Conservation (phyloP, 2,888 invertebrate genomes). For the Pseudococcus jackbeardsleyi region DNA sequence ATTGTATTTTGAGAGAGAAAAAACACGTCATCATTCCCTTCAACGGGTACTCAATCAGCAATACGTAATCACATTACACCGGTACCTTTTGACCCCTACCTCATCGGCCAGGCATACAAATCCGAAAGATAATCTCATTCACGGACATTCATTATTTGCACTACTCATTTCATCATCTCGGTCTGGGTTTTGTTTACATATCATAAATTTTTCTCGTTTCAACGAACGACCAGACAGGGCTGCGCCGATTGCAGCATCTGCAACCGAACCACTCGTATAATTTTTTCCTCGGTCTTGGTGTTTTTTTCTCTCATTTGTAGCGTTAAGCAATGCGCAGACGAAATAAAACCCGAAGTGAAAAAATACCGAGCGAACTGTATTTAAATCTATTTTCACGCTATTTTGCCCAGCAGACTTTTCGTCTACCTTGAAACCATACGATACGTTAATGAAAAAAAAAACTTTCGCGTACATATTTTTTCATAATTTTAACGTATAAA, state of each 20-base stretch:
- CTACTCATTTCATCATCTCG: slow-evolving; percentile 6
- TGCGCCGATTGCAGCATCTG: background rate
- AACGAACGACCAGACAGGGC: background rate
- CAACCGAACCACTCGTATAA: background rate
- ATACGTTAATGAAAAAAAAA: background rate
- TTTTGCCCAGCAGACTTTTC: slow-evolving; percentile 26
- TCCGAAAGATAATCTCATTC: background rate
- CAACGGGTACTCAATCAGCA: no score
- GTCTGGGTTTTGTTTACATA: slow-evolving; percentile 22
- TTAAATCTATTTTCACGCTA: slow-evolving; percentile 20
- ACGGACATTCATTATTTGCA: background rate
- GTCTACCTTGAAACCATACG: slow-evolving; percentile 37
- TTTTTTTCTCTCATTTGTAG: background rate
- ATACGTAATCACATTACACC: no score
- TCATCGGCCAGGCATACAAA: no score
- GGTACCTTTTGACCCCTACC: no score
- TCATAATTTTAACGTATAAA: slow-evolving; percentile 33
- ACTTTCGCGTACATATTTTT: slow-evolving; percentile 24
- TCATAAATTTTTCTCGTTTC: slow-evolving; percentile 30
- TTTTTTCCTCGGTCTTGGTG: background rate
- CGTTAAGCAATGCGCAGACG: slow-evolving; percentile 16
- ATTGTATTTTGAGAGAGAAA: no score
- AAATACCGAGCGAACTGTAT: background rate
- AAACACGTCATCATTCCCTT: no score
- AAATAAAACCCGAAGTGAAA: background rate